Base-by-base conservation (phyloP, 2,113 vertebrate species). In the Ascaphus truei region DNA sequence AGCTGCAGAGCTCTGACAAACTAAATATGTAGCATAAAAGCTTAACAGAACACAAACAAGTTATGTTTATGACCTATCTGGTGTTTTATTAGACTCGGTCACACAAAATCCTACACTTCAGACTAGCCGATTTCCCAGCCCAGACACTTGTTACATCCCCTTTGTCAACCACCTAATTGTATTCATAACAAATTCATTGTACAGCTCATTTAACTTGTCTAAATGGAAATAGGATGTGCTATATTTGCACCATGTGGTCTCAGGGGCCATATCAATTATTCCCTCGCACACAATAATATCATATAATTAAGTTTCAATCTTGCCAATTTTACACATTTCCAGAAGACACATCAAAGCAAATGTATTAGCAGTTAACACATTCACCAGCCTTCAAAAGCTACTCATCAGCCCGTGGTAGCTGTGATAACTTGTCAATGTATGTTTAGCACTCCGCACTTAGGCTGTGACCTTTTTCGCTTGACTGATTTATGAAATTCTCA, bases 231-330 rank as follows among this genome's bases (percentile, higher is more conserved):
- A 87, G 80, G 79, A 91, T 86, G 75, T 72, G 55, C 68, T 86
- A 63, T 80, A 85, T 86, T 85, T 83, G 81, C 78, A 75, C 66
- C 81, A 87, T 79, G 83, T 74, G 72, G 53, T 86, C 75, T 88
- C 84, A 72, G 58, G 80, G 69, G 80, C 62, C 68, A 77, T 86
- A 91, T 89, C 73, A 92, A 90, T 89, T 87, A 90, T 82, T 92
- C 80, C 88, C 77, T 74, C 73, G 81, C 73, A 79, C 45, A 84
- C 84, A 58, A 85, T 84, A 86, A 89, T 75, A 76, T 77, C 78
- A 86, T 53, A 83, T 73, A 88, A 86, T 86, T 84, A 89, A 84
- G 80, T 76, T 80, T 69, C 80, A 86, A 86, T 79, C 74, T 76
- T 85, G 77, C 74, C 76, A 82, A 81, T 81, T 81, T 79, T 83